Percentiles rank a stretch among this genome's conserved stretches.
These are phyloP conservation scores for Nautilus pompilius DNA, from an alignment of 1,140 invertebrate species.

Conservation along the genomic window DNA sequence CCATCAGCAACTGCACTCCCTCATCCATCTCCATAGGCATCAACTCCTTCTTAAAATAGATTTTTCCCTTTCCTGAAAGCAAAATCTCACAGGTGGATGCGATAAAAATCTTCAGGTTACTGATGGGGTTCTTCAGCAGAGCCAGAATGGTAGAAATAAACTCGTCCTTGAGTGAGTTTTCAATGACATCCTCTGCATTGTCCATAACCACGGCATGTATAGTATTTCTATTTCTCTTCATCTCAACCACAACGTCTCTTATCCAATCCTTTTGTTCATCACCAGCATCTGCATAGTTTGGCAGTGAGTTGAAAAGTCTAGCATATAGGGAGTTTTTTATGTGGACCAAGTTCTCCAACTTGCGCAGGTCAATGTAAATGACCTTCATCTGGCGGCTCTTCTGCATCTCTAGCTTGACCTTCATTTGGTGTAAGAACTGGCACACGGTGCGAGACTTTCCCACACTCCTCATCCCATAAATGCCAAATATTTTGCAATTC, in stretches of 20 bases:
- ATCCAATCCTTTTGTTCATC: not conserved
- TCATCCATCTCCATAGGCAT: not conserved
- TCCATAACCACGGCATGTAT: constrained; percentile 11
- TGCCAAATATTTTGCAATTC: constrained; percentile 10
- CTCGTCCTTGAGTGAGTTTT: not conserved
- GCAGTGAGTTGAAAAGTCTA: not conserved
- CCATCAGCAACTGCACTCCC: constrained; percentile 3
- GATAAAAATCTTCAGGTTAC: constrained; percentile 11
- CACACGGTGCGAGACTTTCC: constrained; percentile 13
- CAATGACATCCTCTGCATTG: constrained; percentile 13
- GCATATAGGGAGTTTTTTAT: not conserved
- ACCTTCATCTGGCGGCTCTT: not conserved
- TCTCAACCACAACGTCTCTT: not conserved
- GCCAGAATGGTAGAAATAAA: not conserved
- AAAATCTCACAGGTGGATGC: constrained; percentile 8
- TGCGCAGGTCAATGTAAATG: not conserved
- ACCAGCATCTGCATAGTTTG: not conserved
- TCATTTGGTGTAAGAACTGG: not conserved
- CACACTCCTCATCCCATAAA: constrained; percentile 14
- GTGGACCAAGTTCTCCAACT: not conserved
- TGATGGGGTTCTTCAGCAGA: not conserved
- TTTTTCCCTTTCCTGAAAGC: not conserved
- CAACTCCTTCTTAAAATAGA: constrained; percentile 6
- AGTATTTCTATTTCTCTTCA: not conserved
- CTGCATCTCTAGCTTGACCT: not conserved